These are phyloP conservation scores for Sorex araneus DNA, from an alignment of 2,113 vertebrate species.

Conservation along the genomic window DNA sequence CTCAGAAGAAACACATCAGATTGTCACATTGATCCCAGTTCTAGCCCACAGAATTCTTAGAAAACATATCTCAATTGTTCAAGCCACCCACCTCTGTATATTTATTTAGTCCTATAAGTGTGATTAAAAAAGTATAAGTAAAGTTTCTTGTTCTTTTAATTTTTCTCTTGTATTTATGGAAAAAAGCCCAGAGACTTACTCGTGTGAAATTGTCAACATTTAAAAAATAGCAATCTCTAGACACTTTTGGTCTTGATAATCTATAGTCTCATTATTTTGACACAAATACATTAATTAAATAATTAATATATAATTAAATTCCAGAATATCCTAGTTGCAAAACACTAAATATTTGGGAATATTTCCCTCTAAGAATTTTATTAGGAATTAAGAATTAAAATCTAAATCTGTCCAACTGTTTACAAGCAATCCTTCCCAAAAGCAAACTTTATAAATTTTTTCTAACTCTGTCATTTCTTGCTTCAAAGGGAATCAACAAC, in stretches of 20 bases:
- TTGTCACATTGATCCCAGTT: background rate
- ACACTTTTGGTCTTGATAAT: background rate
- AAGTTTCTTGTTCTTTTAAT: background rate
- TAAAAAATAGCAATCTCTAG: background rate
- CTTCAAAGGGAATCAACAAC: constrained; percentile 9
- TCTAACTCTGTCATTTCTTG: background rate
- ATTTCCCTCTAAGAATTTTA: background rate
- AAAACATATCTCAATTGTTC: background rate
- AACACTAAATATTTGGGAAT: background rate
- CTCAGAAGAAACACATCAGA: background rate
- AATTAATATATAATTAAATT: constrained; percentile 42
- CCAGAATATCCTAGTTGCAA: background rate
- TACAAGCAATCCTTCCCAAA: background rate
- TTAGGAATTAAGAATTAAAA: constrained; percentile 32
- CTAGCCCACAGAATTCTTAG: background rate
- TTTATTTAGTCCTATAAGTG: background rate
- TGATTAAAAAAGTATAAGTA: background rate
- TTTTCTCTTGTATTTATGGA: too few relatives aligned
- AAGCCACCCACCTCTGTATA: background rate
- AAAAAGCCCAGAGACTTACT: too few relatives aligned
- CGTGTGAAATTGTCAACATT: background rate
- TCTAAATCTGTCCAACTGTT: background rate
- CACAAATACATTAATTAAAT: background rate
- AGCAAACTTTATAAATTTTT: background rate
- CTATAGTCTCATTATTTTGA: constrained; percentile 20